These are phyloP conservation scores for Dasypolia templi DNA, from an alignment of 2,888 invertebrate genomes.

Conservation along the genomic window DNA sequence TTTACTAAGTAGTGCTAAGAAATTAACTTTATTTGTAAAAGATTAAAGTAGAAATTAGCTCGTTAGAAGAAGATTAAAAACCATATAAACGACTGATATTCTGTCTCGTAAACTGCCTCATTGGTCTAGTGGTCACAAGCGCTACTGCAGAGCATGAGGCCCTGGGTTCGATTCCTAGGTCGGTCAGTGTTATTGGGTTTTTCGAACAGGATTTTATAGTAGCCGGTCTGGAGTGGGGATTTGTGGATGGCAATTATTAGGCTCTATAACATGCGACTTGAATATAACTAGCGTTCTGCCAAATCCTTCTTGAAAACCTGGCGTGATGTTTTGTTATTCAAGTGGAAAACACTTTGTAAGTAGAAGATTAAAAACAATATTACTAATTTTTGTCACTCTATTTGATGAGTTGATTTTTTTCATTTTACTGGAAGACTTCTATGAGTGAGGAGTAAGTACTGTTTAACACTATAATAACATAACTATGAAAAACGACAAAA, in stretches of 20 bases:
- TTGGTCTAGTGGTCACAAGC: background rate
- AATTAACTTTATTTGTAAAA: conserved; percentile 11
- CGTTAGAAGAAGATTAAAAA: background rate
- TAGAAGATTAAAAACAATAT: background rate
- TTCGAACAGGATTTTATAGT: background rate
- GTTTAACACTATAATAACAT: background rate
- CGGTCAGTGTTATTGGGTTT: background rate
- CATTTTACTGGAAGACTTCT: too few relatives aligned
- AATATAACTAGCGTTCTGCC: background rate
- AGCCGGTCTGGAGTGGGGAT: background rate
- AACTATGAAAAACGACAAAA: background rate
- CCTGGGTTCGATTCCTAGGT: background rate
- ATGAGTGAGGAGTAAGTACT: background rate
- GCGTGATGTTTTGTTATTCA: background rate
- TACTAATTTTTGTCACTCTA: background rate
- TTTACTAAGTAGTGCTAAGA: conserved; percentile 7
- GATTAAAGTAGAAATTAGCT: background rate
- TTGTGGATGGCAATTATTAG: background rate
- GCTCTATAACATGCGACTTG: background rate
- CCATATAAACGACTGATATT: background rate
- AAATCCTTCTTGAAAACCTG: background rate
- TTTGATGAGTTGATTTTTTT: background rate
- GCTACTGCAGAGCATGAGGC: background rate
- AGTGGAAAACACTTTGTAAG: background rate
- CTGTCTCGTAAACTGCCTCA: background rate